Evolutionary conservation across 2,888 invertebrate genomes (phyloP).

Genomic region (Hirtodrosophila confusa): DNA sequence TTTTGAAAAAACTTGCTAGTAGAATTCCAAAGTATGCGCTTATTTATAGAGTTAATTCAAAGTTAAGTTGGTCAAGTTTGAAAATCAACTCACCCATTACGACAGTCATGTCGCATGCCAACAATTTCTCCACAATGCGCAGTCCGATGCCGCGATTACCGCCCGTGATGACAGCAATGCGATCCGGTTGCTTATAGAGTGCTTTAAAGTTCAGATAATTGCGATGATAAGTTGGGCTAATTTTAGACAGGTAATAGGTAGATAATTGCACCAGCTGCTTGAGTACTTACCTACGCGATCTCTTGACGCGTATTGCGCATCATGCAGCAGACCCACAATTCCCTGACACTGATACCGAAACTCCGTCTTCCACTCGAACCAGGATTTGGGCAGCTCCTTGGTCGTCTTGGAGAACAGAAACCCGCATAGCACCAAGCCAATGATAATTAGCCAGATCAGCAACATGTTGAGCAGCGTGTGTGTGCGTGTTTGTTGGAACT

Average conservation of each 20-base stretch:
- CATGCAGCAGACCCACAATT: conserved; percentile 80
- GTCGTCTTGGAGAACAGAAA: conserved; percentile 83
- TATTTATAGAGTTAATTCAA: neutral
- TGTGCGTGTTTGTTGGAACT: conserved; percentile 5
- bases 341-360: conserved; percentile 82
- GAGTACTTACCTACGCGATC: conserved; percentile 82
- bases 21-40: conserved; percentile 28
- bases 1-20: conserved; percentile 20
- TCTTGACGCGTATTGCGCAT: conserved; percentile 70
- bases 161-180: conserved; percentile 93
- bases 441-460: conserved; percentile 41
- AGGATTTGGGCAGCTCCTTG: conserved; percentile 83
- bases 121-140: conserved; percentile 90
- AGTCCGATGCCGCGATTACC: conserved; percentile 94
- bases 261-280: conserved; percentile 12
- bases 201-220: conserved; percentile 82
- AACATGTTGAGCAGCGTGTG: conserved; percentile 51
- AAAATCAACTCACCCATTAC: conserved; percentile 86
- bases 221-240: conserved; percentile 17
- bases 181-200: conserved; percentile 87
- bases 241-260: conserved; percentile 1
- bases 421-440: conserved; percentile 65
- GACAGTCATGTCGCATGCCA: conserved; percentile 91
- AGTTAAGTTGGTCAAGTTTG: conserved; percentile 19
- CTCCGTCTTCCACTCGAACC: conserved; percentile 83